Base-by-base conservation (phyloP, 2,797 vertebrate species). In the Tadarida brasiliensis region DNA sequence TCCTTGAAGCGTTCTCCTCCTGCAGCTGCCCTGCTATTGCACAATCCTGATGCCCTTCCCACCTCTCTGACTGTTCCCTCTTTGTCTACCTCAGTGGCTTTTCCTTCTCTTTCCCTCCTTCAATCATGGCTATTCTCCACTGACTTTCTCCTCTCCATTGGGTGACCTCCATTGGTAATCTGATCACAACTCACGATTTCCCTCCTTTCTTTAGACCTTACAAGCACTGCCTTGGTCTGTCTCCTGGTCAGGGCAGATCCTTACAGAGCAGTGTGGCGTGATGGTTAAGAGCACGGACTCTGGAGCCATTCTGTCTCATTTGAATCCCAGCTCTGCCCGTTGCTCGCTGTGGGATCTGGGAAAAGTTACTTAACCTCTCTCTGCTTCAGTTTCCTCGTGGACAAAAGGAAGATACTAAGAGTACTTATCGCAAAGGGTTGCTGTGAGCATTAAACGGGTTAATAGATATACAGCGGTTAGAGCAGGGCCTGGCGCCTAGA, bases 361-460 rank as follows among this genome's bases (percentile, higher is more conserved):
- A 35, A 54, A 70, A 87, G 30, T 90, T 56, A 59, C 6, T 67
- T 83, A 81, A 71, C 77, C 24, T 26, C 44, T 85, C 67, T 67
- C n/a, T 89, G 54, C 17, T 68, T 87, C 61, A 28, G 68, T 84
- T 92, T 91, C 63, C 63, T 94, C 68, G 67, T 49, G 24, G 87
- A 80, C 0, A 11, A 65, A 87, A 49, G 90, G n/a, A n/a, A 39
- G 59, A 59, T 16, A 78, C 44, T 28, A 80, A 70, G n/a, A 81
- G 20, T 16, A 33, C 33, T 76, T 56, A 16, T 28, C 61, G 86
- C 73, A 39, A 51, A 80, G 20, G 15, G 14, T 8, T 33, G 51
- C 19, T 33, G 20, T 51, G 44, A 90, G 26, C 83, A 87, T 39
- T n/a, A 63, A 51, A 51, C 28, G n/a, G 63, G 22, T 30, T 39